Evolutionary conservation across 2,113 vertebrate species (phyloP).

Genomic region (Anseranas semipalmata): DNA sequence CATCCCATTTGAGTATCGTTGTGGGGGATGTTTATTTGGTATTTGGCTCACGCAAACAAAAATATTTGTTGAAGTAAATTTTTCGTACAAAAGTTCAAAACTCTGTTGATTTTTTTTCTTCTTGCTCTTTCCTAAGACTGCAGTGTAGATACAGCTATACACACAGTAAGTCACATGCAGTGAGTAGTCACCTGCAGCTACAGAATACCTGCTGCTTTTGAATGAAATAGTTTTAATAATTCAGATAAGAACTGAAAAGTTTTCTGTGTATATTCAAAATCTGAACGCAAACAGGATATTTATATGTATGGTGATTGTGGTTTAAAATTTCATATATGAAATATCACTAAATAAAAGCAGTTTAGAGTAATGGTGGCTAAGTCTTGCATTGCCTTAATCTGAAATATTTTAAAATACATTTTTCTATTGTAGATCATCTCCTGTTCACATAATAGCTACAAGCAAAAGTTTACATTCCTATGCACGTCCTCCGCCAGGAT

Average conservation of each 20-base stretch:
- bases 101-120: neutral
- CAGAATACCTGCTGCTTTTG: neutral
- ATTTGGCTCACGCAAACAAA: neutral
- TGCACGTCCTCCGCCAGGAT: slow-evolving; percentile 91
- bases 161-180: neutral
- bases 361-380: neutral
- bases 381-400: neutral
- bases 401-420: neutral
- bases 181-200: neutral
- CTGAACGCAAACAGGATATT: neutral
- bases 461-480: slow-evolving; percentile 99
- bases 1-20: neutral
- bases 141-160: neutral
- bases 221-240: neutral
- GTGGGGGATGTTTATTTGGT: neutral
- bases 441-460: slow-evolving; percentile 95
- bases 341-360: neutral
- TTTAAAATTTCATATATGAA: neutral
- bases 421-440: slow-evolving; percentile 88
- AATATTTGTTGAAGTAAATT: neutral
- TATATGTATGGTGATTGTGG: neutral
- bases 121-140: neutral
- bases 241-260: neutral
- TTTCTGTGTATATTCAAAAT: neutral
- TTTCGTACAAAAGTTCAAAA: neutral